Percentiles rank a stretch among this genome's conserved stretches.
Evolutionary conservation across 2,888 invertebrate genomes (phyloP).

Genomic region (Thyatira batis): DNA sequence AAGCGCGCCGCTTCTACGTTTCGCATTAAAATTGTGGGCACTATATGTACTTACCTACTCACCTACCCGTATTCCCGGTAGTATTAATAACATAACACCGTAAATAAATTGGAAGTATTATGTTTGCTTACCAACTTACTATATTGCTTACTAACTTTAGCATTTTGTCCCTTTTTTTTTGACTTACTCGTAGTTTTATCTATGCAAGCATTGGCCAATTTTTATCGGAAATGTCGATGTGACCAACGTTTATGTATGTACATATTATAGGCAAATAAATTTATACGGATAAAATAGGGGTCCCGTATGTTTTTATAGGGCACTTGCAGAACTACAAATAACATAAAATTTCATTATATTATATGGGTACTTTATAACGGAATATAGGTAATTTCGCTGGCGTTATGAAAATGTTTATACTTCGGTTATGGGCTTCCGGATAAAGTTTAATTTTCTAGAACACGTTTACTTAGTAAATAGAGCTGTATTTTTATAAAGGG

Average conservation of each 20-base stretch:
- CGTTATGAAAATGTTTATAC: conserved; percentile 29
- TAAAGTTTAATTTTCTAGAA: conserved; percentile 37
- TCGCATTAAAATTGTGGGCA: neutral
- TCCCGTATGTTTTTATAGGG: neutral
- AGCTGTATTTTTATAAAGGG: conserved; percentile 34
- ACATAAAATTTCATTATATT: neutral
- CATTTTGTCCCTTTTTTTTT: no score
- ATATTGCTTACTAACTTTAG: no score
- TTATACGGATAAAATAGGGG: neutral
- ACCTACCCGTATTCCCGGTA: no score
- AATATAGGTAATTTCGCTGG: conserved; percentile 7
- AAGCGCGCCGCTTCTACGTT: neutral
- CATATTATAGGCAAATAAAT: neutral
- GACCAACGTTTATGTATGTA: neutral
- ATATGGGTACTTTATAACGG: neutral
- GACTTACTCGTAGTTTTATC: no score
- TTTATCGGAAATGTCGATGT: neutral
- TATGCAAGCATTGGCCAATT: no score
- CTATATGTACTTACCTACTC: neutral
- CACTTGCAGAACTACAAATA: neutral
- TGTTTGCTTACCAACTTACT: no score
- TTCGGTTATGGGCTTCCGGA: conserved; percentile 17
- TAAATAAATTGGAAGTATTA: no score
- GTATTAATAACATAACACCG: no score
- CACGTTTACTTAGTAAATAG: conserved; percentile 32